Evolutionary conservation across 1,140 invertebrate species (phyloP), one percentile per base, ranked within the genome.

Genomic region (Meloidogyne hapla): DNA sequence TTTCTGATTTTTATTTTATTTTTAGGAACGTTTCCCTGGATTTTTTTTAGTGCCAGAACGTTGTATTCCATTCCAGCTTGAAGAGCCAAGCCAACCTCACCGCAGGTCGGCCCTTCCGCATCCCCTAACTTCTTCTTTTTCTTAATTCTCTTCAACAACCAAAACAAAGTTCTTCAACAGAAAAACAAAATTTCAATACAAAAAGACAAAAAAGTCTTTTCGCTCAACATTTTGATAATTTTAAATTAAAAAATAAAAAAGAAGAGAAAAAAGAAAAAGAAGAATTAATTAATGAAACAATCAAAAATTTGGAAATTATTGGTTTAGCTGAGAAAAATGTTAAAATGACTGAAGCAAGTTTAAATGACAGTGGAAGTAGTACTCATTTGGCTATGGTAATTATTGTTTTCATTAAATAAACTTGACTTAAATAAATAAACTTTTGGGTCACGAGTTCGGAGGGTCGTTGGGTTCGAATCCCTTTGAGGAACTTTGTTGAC

Each of bases 11-110:
- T 23, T 40, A 1, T 26, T 23, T 18, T 26, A 25, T 23, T 21
- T 76, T 71, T 9, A 76, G 75, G 75, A 76, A 40, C 75, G 75
- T 26, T 76, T 76, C 23, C 15, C 23, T 9, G 75, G 75, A 6
- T 76, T 63, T 63, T 76, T 76, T 64, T 69, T 74, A 76, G 23
- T 76, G 21, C 75, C 75, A 25, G 75, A 76, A 18, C 13, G 75
- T 18, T 76, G 75, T 63, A 66, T 76, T 62, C 75, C 75, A 9
- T 76, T 76, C 25, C 38, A 61, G 3, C 38, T 61, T 33, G 61
- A 23, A 2, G 13, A 56, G n/a, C n/a, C n/a, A 1, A 56, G 8
- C 8, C 18, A 56, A 33, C 10, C n/a, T n/a, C n/a, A n/a, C n/a
- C n/a, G n/a, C n/a, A n/a, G n/a, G n/a, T n/a, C n/a, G n/a, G n/a